Evolutionary conservation across 2,113 vertebrate genomes (phyloP).

Genomic region (Sinocyclocheilus anshuiensis): DNA sequence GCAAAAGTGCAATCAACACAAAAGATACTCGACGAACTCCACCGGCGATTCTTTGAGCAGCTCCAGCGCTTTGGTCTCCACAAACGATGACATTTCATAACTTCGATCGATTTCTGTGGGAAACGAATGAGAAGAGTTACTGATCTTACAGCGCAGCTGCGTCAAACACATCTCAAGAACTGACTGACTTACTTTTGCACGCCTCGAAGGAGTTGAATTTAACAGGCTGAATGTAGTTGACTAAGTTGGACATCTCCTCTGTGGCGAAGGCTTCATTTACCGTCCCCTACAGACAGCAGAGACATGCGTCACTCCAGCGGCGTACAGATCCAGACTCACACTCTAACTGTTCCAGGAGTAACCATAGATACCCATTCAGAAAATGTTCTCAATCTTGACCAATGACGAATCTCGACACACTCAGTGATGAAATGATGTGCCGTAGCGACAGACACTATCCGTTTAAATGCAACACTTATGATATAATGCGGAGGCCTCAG

Average conservation of each 20-base stretch:
- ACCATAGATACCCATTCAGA: too few relatives aligned
- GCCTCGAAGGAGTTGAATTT: slow-evolving; percentile 94
- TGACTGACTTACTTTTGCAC: slow-evolving; percentile 87
- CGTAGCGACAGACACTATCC: too few relatives aligned
- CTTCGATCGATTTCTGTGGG: slow-evolving; percentile 88
- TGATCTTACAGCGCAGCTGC: background rate
- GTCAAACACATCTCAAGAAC: background rate
- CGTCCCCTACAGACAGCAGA: slow-evolving; percentile 79
- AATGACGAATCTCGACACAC: too few relatives aligned
- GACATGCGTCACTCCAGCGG: slow-evolving; percentile 17
- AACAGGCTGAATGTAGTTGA: slow-evolving; percentile 97
- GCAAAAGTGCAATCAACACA: slow-evolving; percentile 39
- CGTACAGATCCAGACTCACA: too few relatives aligned
- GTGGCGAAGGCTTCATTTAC: slow-evolving; percentile 95
- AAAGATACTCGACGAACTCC: slow-evolving; percentile 98
- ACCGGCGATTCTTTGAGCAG: slow-evolving; percentile 95
- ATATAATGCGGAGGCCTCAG: too few relatives aligned
- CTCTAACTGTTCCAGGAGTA: too few relatives aligned
- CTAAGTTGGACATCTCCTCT: slow-evolving; percentile 98
- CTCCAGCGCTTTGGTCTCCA: slow-evolving; percentile 98
- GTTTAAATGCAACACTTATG: too few relatives aligned
- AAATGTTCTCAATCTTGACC: too few relatives aligned
- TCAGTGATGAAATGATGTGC: too few relatives aligned
- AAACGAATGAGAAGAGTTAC: background rate
- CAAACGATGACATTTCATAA: slow-evolving; percentile 98